These are phyloP conservation scores for Pollenia labialis DNA, from an alignment of 2,888 invertebrate genomes.

Conservation along the genomic window DNA sequence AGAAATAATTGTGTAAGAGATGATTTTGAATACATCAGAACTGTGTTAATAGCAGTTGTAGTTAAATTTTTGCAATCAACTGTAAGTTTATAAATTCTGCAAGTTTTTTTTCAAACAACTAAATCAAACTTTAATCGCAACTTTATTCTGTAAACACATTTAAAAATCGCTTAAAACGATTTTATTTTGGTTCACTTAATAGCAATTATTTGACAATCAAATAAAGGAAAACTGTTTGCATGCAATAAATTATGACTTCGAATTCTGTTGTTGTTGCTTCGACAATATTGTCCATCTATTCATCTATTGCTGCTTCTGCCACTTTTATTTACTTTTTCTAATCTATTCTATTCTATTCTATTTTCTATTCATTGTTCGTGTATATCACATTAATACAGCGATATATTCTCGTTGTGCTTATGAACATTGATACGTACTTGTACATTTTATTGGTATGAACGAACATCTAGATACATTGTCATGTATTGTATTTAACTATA, in stretches of 20 bases:
- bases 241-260: constrained; percentile 51
- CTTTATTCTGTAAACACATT: not conserved
- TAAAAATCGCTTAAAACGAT: not conserved
- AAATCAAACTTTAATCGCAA: not conserved
- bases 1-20: too few relatives aligned
- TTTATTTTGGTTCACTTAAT: constrained; percentile 10
- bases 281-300: constrained; percentile 46
- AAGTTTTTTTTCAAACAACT: too few relatives aligned
- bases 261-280: constrained; percentile 21
- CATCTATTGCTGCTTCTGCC: constrained; percentile 45
- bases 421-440: constrained; percentile 39
- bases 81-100: too few relatives aligned
- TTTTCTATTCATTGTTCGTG: constrained; percentile 69
- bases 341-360: constrained; percentile 42
- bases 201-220: not conserved
- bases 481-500: constrained; percentile 68
- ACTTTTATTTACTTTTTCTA: constrained; percentile 68
- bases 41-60: too few relatives aligned
- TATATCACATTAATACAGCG: constrained; percentile 70
- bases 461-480: constrained; percentile 47
- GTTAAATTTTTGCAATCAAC: too few relatives aligned
- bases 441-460: constrained; percentile 1
- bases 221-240: constrained; percentile 19
- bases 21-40: too few relatives aligned
- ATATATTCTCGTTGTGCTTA: not conserved